Evolutionary conservation across 2,113 vertebrate species (phyloP), one percentile per base, ranked within the genome.

Genomic region (Phylloscopus trochiloides): DNA sequence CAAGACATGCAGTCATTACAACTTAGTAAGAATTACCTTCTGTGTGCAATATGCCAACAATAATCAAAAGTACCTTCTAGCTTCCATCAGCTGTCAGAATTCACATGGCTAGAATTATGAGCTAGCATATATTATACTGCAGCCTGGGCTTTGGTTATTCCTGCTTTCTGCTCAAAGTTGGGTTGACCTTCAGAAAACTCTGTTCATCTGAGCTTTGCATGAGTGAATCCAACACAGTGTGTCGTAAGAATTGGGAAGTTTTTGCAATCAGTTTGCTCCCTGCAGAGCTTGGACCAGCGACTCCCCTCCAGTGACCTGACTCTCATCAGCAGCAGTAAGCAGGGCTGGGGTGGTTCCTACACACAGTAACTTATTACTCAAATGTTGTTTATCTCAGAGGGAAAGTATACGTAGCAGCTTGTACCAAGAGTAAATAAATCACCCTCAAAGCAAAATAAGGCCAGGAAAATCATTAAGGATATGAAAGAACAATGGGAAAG

Each of bases 321-420:
- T 86, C 14, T 92, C 62, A 94, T 92, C 74, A 50, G 11, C 32
- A 67, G 55, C 43, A 81, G 36, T 55, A 78, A 78, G 80, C 78
- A 94, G 76, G 36, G 59, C 54, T 91, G 68, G 86, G 88, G 76
- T 94, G 72, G 92, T 94, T 80, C 75, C 83, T 80, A n/a, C 47
- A 43, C 55, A n/a, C 36, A 91, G 78, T 92, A 67, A 55, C 68
- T 83, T 92, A 86, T 16, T 88, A 94, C 83, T 94, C 71, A 73
- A 61, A 50, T 82, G 42, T 67, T 94, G 73, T 95, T 96, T 93
- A 83, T 91, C 62, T 92, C 79, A 22, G 62, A 76, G 54, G 62
- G 65, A 65, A 90, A 94, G 76, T 43, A 75, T 1, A 76, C 0
- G 1, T 50, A 57, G 63, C 59, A 89, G 26, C 38, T 80, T 38